Base-by-base conservation (phyloP, 1,140 invertebrate species). In the Drepana arcuata region DNA sequence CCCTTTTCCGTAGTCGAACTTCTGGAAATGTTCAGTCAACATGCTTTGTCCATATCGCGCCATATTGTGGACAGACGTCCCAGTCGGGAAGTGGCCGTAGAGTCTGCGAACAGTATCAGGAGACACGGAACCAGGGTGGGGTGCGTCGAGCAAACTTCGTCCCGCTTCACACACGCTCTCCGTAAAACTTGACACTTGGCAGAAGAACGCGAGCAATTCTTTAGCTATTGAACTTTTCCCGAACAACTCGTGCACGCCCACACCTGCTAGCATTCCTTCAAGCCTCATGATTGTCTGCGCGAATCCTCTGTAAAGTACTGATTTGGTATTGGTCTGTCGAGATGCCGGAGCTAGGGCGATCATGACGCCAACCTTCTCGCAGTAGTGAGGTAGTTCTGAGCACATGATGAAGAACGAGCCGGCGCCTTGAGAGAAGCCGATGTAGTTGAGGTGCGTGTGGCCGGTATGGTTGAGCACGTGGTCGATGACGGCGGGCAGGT, bases 401-500 rank as follows among this genome's bases (percentile, higher is more conserved):
- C 66, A 73, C 66, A 77, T 73, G 0, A 68, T 44, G 9, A 67
- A 51, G 21, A 55, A 69, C 0, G 52, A 52, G 0, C 67, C 58
- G 2, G 55, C 39, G 3, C 91, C 91, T 73, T 91, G 88, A 1
- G 90, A 91, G 58, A 89, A 87, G 1, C 85, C 86, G 2, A 86
- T 49, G 46, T 90, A 91, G 37, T 78, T 83, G 1, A 92, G 24
- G 32, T 86, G 62, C 7, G 60, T 36, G n/a, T 69, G 54, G 1
- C 71, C 61, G 1, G 89, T 89, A 7, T 57, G 29, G 1, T 82
- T 53, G 9, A 89, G 44, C 4, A 90, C 81, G 31, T 88, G 86
- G 38, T 93, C 87, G 0, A 95, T 87, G 63, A 89, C 88, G 0
- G 92, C 88, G 4, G 92, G 91, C 6, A 94, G 41, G 66, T 95